Evolutionary conservation across 2,113 vertebrate genomes (phyloP), one percentile per base, ranked within the genome.

Genomic region (Pygathrix nemaeus): DNA sequence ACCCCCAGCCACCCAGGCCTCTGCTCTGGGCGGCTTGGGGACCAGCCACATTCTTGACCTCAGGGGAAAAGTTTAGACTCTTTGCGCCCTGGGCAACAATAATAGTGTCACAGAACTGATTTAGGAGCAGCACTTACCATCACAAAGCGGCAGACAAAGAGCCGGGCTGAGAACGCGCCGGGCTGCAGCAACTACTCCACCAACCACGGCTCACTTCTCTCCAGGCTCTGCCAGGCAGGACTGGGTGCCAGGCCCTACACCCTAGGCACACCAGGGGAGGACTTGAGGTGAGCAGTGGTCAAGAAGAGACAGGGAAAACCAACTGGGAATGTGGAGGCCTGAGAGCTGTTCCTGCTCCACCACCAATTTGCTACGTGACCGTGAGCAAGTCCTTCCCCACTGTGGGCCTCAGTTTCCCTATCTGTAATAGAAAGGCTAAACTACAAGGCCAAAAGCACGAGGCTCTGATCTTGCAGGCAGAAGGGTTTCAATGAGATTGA

Each of bases 31-130:
- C 92, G 9, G 98, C 98, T 98, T 98, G 98, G 98, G 98, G 99
- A 98, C 98, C 61, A 97, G 98, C 98, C 99, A 98, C 99, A 99
- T 99, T 99, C 99, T 98, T 99, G 99, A 99, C 99, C 98, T 98
- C 98, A 88, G 93, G 99, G 98, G 98, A 96, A 97, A 81, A 97
- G 98, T 98, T 99, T 98, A 98, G 98, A 99, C 98, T 98, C 98
- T 98, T 96, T 97, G 97, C 78, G 94, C 97, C 97, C 93, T 96
- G 98, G 96, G 98, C 98, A 98, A 99, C 99, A 99, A 99, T 99
- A 98, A 98, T 98, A 97, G 98, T 99, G 99, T 99, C 99, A 99
- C 97, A 98, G 98, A 97, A 78, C 98, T 99, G 99, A 99, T 99
- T 99, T 99, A 99, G 98, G 99, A 98, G 98, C 96, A 81, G 97